Base-by-base conservation (phyloP, 2,888 invertebrate species). In the Netelia virgata region DNA sequence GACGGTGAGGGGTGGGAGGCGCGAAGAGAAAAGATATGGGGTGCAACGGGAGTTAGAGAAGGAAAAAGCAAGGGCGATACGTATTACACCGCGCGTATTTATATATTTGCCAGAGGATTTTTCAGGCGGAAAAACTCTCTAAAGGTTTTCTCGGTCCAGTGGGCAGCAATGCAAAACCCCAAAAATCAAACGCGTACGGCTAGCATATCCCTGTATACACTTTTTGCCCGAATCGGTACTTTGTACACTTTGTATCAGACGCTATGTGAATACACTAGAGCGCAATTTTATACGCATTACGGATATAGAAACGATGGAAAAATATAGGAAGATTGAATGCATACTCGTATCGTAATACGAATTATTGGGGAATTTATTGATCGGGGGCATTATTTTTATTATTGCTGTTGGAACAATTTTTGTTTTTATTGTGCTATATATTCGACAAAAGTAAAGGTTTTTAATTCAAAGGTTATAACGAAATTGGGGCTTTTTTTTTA, bases 41-140 rank as follows among this genome's bases (percentile, higher is more conserved):
- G 55, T 14, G 3, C n/a, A 9, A 55, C 47, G 2, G 14, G 47
- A 3, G 9, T 50, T 14, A 9, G n/a, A 57, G 57, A 57, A 57
- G 16, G 20, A 57, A 57, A 18, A 18, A 18, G 57, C 57, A 55
- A 8, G n/a, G 55, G n/a, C 14, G 14, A 57, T 18, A 57, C 9
- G 16, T 57, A 18, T 57, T 57, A 47, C 14, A 47, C 14, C 18
- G 74, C 41, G 14, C 8, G 43, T 53, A 64, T 66, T 20, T 36
- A 84, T 86, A 90, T 89, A 90, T 90, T 89, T 88, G 77, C 47
- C 50, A 59, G 69, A 63, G 75, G 84, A 66, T 88, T 92, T 91
- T 87, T 91, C 91, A 90, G 89, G 90, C 90, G 91, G 91, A 92
- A 92, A 92, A 92, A 91, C 89, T 90, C 91, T 92, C 89, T 89